Base-by-base conservation (phyloP, 2,888 invertebrate genomes). In the Archaeoteleia sp. region DNA sequence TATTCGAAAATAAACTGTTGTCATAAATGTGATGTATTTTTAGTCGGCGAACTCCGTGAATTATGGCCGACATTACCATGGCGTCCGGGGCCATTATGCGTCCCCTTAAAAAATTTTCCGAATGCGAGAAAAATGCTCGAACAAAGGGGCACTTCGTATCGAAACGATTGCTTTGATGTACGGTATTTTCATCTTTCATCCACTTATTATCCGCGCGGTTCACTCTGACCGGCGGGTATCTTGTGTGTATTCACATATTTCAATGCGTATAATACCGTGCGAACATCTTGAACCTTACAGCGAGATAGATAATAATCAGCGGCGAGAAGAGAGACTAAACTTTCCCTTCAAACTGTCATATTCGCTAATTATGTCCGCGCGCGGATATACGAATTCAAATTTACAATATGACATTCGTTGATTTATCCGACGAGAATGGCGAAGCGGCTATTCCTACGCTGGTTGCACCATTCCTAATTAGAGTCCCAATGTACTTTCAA, bases 241-340 rank as follows among this genome's bases (percentile, higher is more conserved):
- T 14, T 15, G 17, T 14, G 20, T 29, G 29, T 29, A 30, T 53
- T 9, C 39, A 13, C 53, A 54, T 37, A 23, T 60, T 58, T 55
- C 27, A 68, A 46, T 46, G 32, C 60, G 60, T 55, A 48, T 62
- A 46, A 65, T 57, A 69, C 57, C 69, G 69, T 69, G 69, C 65
- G 69, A 69, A 69, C 69, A 69, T 69, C 69, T 69, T 69, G 69
- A 69, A 69, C 69, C 69, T 66, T 69, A 25, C 49, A 37, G 51
- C 29, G 45, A 17, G 23, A 63, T 53, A 57, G 53, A 66, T 69
- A 51, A 67, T 62, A 43, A 62, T 69, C 61, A 51, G 55, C 61
- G 39, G 29, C 43, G 51, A 27, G 42, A 45, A 45, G 37, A 46
- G 32, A 23, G 42, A 9, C 34, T 42, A 15, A 30, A 53, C 69